Conservation (phyloP, 2,888 invertebrate species). For the Nasonia oneida region DNA sequence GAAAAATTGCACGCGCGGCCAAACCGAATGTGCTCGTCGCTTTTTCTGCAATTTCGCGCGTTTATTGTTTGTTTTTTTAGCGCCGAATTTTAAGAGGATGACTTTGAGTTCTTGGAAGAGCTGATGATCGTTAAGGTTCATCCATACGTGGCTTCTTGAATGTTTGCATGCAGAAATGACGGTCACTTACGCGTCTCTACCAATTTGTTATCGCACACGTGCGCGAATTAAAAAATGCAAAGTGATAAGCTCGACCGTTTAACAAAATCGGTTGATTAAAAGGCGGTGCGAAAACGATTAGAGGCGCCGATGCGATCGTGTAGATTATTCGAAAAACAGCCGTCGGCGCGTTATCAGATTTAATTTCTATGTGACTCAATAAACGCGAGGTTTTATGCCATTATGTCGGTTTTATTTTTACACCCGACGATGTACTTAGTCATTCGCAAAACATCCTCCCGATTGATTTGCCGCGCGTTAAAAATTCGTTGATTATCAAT, state of each 20-base stretch:
- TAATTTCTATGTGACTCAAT: neutral
- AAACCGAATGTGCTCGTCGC: neutral
- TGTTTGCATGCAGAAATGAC: neutral
- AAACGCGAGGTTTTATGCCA: neutral
- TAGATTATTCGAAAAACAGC: neutral
- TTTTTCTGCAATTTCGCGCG: neutral
- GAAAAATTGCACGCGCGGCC: neutral
- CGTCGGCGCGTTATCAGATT: neutral
- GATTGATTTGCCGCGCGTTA: neutral
- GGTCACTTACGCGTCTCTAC: neutral
- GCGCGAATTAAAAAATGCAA: neutral
- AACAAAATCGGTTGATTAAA: neutral
- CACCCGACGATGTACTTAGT: neutral
- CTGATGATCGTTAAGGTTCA: neutral
- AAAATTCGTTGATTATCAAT: neutral
- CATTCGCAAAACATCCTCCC: neutral
- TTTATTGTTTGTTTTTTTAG: neutral
- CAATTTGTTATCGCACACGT: neutral
- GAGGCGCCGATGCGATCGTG: neutral
- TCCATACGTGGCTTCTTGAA: neutral
- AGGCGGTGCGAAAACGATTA: neutral
- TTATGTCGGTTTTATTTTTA: neutral
- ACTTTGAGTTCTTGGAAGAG: neutral
- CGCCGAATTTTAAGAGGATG: neutral
- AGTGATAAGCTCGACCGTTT: neutral